These are phyloP conservation scores for Agrotis puta DNA, from an alignment of 2,888 invertebrate species.

Conservation along the genomic window DNA sequence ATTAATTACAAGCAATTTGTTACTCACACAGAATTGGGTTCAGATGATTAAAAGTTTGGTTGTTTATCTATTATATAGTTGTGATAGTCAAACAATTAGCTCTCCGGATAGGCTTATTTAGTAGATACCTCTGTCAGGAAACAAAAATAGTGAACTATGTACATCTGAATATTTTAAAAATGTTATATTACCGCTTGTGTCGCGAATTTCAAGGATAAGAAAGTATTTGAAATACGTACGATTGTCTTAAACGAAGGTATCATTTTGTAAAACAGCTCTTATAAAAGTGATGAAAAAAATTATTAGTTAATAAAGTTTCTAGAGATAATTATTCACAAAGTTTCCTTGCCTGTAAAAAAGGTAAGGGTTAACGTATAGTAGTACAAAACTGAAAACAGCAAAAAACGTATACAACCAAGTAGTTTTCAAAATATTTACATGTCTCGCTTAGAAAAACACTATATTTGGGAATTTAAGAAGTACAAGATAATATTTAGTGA, in stretches of 20 bases:
- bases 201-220: too few relatives aligned
- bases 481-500: not conserved
- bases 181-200: too few relatives aligned
- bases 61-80: not conserved
- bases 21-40: constrained; percentile 22
- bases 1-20: constrained; percentile 47
- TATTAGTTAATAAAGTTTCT: too few relatives aligned
- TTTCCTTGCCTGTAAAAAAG: too few relatives aligned
- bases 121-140: not conserved
- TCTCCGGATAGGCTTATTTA: not conserved
- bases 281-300: too few relatives aligned
- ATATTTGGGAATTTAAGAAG: not conserved
- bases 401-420: not conserved
- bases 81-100: constrained; percentile 16
- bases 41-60: constrained; percentile 46
- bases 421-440: not conserved
- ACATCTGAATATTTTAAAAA: too few relatives aligned
- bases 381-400: too few relatives aligned
- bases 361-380: too few relatives aligned
- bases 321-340: too few relatives aligned
- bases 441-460: too few relatives aligned
- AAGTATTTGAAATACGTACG: too few relatives aligned
- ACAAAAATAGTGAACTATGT: not conserved
- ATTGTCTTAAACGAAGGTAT: not conserved
- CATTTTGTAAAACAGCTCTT: not conserved